Evolutionary conservation across 2,888 invertebrate genomes (phyloP).

Genomic region (Dromius quadrimaculatus): DNA sequence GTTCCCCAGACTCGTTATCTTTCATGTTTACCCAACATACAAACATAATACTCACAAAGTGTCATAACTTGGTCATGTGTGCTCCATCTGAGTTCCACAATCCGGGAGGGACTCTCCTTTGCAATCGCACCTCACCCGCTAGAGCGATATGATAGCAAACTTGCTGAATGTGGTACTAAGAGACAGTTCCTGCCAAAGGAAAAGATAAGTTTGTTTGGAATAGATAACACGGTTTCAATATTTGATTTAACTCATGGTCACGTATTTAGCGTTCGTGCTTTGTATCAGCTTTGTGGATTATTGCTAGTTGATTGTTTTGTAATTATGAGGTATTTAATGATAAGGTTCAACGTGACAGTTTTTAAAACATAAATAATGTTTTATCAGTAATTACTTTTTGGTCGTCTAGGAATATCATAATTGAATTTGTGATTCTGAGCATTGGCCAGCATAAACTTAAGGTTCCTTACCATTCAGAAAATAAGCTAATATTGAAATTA

Average conservation of each 20-base stretch:
- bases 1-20: slow-evolving; percentile 23
- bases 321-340: neutral
- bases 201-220: slow-evolving; percentile 15
- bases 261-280: slow-evolving; percentile 30
- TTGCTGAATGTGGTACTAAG: neutral
- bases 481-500: no score
- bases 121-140: neutral
- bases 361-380: no score
- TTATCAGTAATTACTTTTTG: no score
- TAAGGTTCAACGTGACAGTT: no score
- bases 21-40: slow-evolving; percentile 9
- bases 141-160: neutral
- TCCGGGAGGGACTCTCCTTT: slow-evolving; percentile 1
- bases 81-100: slow-evolving; percentile 7
- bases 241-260: slow-evolving; percentile 35
- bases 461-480: no score
- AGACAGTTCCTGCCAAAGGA: neutral
- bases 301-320: neutral
- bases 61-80: slow-evolving; percentile 25
- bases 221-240: slow-evolving; percentile 16
- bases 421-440: no score
- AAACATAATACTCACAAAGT: slow-evolving; percentile 6
- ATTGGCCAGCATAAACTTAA: no score
- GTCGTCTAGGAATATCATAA: no score
- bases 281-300: neutral